Evolutionary conservation across 2,113 vertebrate genomes (phyloP), one percentile per base, ranked within the genome.

Genomic region (Aramus guarauna): DNA sequence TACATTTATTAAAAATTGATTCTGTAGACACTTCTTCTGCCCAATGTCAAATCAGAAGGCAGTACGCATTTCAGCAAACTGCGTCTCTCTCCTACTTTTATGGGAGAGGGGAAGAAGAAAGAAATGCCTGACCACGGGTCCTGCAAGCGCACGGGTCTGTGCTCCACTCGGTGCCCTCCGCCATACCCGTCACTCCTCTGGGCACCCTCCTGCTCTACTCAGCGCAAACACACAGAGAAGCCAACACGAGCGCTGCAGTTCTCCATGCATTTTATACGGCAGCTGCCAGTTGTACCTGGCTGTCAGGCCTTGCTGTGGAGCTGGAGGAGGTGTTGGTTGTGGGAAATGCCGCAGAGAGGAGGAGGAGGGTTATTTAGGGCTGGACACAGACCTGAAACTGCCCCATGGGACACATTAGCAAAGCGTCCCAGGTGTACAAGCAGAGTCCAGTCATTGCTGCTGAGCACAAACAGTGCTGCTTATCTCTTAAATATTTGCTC

Each of bases 1-100:
- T 97, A 96, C 92, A 88, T 45, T 95, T 93, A 97, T 97, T 93
- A 97, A 97, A 97, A 96, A 97, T 97, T 84, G 58, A 97, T 96
- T 92, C 36, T 97, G 90, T 95, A 97, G 96, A 97, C 92, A 96
- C 53, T 95, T 91, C 63, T 95, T 71, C 77, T 96, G 96, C 94
- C 96, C 97, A 92, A 34, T 97, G 97, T 97, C 97, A 94, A 78
- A 95, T 72, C 90, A 90, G 92, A 79, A 64, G 88, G 62, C 88
- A 97, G 77, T 2, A 9, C 59, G 63, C 79, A 63, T 88, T 90
- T 95, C 85, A 88, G 92, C 36, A 37, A 95, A 72, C 83, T 90
- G 91, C 41, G 37, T 32, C 83, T 90, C 62, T 47, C 11, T 9
- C 82, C 53, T 59, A 12, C 48, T 58, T 55, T 26, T 9, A 45